Conservation (phyloP, 2,888 invertebrate species). For the Mayetiola destructor region DNA sequence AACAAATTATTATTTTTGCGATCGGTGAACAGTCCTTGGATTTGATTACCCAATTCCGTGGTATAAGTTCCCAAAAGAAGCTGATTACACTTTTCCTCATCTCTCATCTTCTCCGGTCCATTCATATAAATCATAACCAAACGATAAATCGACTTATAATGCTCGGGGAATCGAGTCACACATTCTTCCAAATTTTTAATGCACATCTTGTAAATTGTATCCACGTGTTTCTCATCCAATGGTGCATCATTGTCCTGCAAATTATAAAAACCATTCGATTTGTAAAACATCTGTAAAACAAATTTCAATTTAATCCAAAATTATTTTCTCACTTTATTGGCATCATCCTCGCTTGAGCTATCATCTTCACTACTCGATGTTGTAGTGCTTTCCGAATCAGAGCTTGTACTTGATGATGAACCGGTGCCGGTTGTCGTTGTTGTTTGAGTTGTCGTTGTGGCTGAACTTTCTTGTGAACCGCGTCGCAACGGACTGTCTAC, state of each 20-base stretch:
- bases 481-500: conserved; percentile 26
- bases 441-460: conserved; percentile 33
- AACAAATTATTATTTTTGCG: conserved; percentile 77
- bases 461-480: conserved; percentile 33
- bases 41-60: conserved; percentile 44
- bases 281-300: neutral
- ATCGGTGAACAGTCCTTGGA: conserved; percentile 73
- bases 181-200: conserved; percentile 71
- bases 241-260: conserved; percentile 21
- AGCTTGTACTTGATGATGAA: conserved; percentile 36
- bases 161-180: conserved; percentile 70
- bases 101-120: conserved; percentile 48
- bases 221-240: conserved; percentile 25
- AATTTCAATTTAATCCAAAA: neutral
- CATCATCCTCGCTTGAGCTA: conserved; percentile 16
- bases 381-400: conserved; percentile 42
- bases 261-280: too few relatives aligned
- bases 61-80: conserved; percentile 54
- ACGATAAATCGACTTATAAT: conserved; percentile 85
- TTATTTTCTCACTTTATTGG: neutral
- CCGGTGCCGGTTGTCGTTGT: conserved; percentile 27
- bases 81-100: conserved; percentile 54
- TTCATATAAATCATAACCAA: conserved; percentile 71
- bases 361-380: conserved; percentile 31
- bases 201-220: conserved; percentile 49